phyloP scores from a whole-genome alignment of 2,797 vertebrate species.

The Sciaenops ocellatus region DNA sequence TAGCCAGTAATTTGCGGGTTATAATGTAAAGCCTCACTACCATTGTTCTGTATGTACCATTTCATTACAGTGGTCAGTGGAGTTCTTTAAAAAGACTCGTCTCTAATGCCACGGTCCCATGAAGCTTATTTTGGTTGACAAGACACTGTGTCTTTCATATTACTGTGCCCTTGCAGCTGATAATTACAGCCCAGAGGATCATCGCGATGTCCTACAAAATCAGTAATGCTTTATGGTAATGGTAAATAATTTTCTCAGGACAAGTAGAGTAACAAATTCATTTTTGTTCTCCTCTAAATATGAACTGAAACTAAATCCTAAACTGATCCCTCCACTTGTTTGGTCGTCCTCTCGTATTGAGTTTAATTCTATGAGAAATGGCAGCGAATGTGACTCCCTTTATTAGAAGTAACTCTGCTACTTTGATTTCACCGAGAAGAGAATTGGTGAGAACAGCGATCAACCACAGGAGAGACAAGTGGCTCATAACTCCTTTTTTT shows the following conservation, averaged over 20 bases:
- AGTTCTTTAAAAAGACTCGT: slow-evolving; percentile 4
- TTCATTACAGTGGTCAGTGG: slow-evolving; percentile 12
- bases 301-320: slow-evolving; percentile 53
- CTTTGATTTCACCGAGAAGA: slow-evolving; percentile 44
- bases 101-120: slow-evolving; percentile 24
- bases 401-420: slow-evolving; percentile 11
- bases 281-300: slow-evolving; percentile 51
- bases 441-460: slow-evolving; percentile 14
- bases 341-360: slow-evolving; percentile 15
- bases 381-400: slow-evolving; percentile 15
- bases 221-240: slow-evolving; percentile 66
- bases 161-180: slow-evolving; percentile 57
- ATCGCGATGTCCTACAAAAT: slow-evolving; percentile 48
- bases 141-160: slow-evolving; percentile 40
- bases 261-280: slow-evolving; percentile 49
- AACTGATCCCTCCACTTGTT: slow-evolving; percentile 26
- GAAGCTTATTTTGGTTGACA: slow-evolving; percentile 38
- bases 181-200: slow-evolving; percentile 61
- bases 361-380: slow-evolving; percentile 18
- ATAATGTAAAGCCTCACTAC: neutral
- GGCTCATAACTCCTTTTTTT: slow-evolving; percentile 30
- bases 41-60: neutral
- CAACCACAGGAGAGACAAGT: slow-evolving; percentile 25
- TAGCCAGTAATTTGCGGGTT: neutral
- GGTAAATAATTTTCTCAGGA: slow-evolving; percentile 49